Evolutionary conservation across 2,113 vertebrate genomes (phyloP).

Genomic region (Nothobranchius furzeri): DNA sequence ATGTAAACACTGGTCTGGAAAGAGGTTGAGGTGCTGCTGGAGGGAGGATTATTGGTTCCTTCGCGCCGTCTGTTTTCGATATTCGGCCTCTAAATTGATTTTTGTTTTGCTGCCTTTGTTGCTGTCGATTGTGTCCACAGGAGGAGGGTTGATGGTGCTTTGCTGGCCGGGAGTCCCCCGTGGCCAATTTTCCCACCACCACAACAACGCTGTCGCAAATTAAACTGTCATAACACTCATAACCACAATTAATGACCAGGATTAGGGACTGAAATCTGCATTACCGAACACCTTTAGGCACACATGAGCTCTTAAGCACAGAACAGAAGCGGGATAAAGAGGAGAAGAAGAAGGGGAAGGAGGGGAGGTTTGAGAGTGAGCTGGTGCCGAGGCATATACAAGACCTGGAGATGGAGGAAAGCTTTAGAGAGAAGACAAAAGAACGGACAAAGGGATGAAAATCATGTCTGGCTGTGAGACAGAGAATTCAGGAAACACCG

Average conservation of each 20-base stretch:
- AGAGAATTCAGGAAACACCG: constrained; percentile 27
- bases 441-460: constrained; percentile 38
- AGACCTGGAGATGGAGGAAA: constrained; percentile 28
- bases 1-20: constrained; percentile 46
- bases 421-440: constrained; percentile 27
- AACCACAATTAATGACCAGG: constrained; percentile 76
- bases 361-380: constrained; percentile 2
- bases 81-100: constrained; percentile 76
- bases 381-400: constrained; percentile 6
- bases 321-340: constrained; percentile 5
- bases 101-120: constrained; percentile 69
- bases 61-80: constrained; percentile 57
- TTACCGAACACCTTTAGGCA: constrained; percentile 69
- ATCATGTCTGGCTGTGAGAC: constrained; percentile 26
- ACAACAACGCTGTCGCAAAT: constrained; percentile 73
- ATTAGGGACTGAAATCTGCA: constrained; percentile 73
- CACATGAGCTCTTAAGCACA: constrained; percentile 54
- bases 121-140: constrained; percentile 64
- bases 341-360: background rate
- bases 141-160: constrained; percentile 59
- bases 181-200: constrained; percentile 70
- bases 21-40: constrained; percentile 45
- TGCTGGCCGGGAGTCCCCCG: constrained; percentile 64
- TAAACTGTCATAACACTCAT: constrained; percentile 77
- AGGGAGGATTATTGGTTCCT: constrained; percentile 59